Percentiles rank a stretch among this genome's conserved stretches.
Conservation (phyloP, 1,140 invertebrate genomes). For the Schlechtendalia chinensis region DNA sequence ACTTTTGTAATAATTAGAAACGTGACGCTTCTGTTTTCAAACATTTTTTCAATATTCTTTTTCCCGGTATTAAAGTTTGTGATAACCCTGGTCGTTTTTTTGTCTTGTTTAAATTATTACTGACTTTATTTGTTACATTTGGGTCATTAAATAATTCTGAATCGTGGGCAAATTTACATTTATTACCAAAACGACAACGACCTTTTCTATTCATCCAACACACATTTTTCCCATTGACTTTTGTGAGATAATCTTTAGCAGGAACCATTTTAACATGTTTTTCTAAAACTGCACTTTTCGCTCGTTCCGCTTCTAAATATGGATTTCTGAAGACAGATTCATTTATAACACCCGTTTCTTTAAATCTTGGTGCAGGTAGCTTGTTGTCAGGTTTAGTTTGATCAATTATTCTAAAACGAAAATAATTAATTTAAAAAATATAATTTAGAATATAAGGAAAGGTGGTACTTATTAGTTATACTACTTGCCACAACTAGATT, state of each 20-base stretch:
- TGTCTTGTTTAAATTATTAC: background rate
- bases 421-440: background rate
- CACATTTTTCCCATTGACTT: constrained; percentile 84
- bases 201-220: constrained; percentile 93
- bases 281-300: constrained; percentile 81
- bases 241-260: constrained; percentile 67
- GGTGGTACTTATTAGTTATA: too few species aligned
- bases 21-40: constrained; percentile 54
- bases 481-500: too few species aligned
- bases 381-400: constrained; percentile 10
- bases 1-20: background rate
- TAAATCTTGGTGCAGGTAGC: constrained; percentile 50
- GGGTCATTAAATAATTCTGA: constrained; percentile 58
- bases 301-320: constrained; percentile 83
- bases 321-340: constrained; percentile 85
- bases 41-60: constrained; percentile 80
- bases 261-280: constrained; percentile 92
- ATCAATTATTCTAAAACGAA: background rate
- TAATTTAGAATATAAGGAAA: too few species aligned
- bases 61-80: constrained; percentile 75
- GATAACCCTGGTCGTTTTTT: constrained; percentile 73
- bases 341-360: constrained; percentile 52
- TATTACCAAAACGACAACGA: constrained; percentile 84
- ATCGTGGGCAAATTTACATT: constrained; percentile 89
- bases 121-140: background rate